phyloP scores from a whole-genome alignment of 1,140 invertebrate genomes.

The Hyposmocoma kahamanoa region DNA sequence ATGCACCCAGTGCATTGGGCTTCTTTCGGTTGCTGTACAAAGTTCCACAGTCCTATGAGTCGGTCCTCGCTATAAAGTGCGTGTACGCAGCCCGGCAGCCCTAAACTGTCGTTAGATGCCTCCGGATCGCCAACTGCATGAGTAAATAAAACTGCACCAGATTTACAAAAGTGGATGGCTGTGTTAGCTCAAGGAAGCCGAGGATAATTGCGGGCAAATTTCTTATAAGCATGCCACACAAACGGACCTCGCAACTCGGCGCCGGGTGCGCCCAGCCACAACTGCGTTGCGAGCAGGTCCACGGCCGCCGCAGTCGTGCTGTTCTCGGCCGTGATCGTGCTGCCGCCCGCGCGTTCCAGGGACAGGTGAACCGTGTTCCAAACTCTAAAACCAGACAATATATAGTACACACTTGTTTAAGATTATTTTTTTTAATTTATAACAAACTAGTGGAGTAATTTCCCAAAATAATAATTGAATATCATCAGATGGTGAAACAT shows the following conservation, averaged over 20 bases:
- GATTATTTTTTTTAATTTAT: no score
- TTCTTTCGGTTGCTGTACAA: conserved; percentile 73
- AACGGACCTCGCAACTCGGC: conserved; percentile 64
- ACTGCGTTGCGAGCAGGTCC: conserved; percentile 19
- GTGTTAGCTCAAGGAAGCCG: no score
- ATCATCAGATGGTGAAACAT: no score
- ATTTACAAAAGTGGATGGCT: no score
- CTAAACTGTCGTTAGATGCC: conserved; percentile 60
- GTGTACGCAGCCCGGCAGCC: conserved; percentile 84
- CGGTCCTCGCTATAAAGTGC: conserved; percentile 85
- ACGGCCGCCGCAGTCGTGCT: conserved; percentile 24
- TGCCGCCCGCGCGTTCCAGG: conserved; percentile 36
- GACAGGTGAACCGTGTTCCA: conserved; percentile 54
- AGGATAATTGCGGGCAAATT: no score
- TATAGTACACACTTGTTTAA: no score
- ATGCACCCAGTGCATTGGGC: conserved; percentile 83
- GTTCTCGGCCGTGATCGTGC: conserved; percentile 28
- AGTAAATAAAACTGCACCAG: no score
- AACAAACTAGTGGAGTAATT: no score
- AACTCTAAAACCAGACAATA: conserved; percentile 27
- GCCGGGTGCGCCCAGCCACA: conserved; percentile 37
- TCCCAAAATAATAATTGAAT: no score
- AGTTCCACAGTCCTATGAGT: conserved; percentile 92
- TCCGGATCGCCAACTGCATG: no score
- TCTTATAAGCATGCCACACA: no score